Base-by-base conservation (phyloP, 2,113 vertebrate genomes). In the Pomatorhinus ruficollis region DNA sequence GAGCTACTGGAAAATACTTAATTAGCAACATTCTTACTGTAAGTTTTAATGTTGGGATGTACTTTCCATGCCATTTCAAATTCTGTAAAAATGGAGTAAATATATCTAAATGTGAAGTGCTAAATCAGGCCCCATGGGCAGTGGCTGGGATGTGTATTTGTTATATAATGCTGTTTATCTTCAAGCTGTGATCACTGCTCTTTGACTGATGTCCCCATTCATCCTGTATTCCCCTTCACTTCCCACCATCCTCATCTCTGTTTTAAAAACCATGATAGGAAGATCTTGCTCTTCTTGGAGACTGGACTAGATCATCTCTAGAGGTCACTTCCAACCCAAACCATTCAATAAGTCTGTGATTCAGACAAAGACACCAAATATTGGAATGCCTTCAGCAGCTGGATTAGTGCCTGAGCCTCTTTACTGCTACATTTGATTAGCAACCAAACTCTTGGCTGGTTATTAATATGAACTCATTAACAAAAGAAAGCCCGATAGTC, bases 381-480 rank as follows among this genome's bases (percentile, higher is more conserved):
- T 2, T 68, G 61, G 21, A 89, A 76, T 87, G 52, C 35, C 39
- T 60, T 84, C 63, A 75, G 81, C 82, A 87, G 53, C 81, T 93
- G 70, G n/a, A 69, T 93, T 94, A 53, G 52, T 90, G 61, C 84
- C 45, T 90, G 57, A 66, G 64, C 42, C 53, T 82, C 78, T 68
- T 85, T 47, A 27, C 49, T 76, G 78, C 69, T 84, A 11, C 72
- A 47, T 44, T 84, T 78, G 60, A 89, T 94, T 79, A 82, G 35
- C 54, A 75, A 84, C 87, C 47, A 91, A 56, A 60, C 69, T 82
- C 77, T 89, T 95, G 81, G 74, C 84, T 96, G 83, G 35, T 61
- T 84, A 22, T 68, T 76, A 89, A 68, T 93, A 68, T 93, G 82
- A 82, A 81, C 52, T 87, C 84, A 39, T 84, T 77, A 78, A 82